phyloP scores from a whole-genome alignment of 2,888 invertebrate species.

The Serripes groenlandicus region DNA sequence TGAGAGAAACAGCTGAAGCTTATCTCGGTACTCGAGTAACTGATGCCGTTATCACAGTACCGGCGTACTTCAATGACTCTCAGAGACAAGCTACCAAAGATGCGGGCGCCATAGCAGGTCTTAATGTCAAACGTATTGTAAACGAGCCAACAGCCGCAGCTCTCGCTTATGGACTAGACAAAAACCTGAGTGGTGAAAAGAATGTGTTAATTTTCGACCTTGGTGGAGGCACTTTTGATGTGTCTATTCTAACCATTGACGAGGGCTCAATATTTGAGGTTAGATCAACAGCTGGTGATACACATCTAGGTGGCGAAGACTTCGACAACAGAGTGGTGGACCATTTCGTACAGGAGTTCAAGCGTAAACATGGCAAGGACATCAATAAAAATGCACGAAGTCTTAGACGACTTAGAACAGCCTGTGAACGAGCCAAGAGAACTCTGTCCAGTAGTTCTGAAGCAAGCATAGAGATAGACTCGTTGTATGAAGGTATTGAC shows the following conservation, averaged over 20 bases:
- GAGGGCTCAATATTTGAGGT: slow-evolving; percentile 88
- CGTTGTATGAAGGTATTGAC: slow-evolving; percentile 81
- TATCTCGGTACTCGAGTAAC: slow-evolving; percentile 89
- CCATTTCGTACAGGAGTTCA: slow-evolving; percentile 81
- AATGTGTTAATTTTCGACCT: slow-evolving; percentile 89
- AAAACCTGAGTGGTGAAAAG: slow-evolving; percentile 87
- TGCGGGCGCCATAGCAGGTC: slow-evolving; percentile 86
- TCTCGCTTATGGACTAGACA: slow-evolving; percentile 89
- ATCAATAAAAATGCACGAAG: slow-evolving; percentile 77
- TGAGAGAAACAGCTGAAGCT: slow-evolving; percentile 90
- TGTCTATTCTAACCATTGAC: slow-evolving; percentile 87
- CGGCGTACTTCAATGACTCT: slow-evolving; percentile 85
- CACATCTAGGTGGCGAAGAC: slow-evolving; percentile 83
- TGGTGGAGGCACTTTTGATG: slow-evolving; percentile 87
- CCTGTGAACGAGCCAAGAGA: slow-evolving; percentile 83
- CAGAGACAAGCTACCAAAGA: slow-evolving; percentile 90
- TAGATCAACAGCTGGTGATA: slow-evolving; percentile 83
- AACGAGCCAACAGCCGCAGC: slow-evolving; percentile 88
- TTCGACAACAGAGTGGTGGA: slow-evolving; percentile 81
- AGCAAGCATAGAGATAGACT: slow-evolving; percentile 83
- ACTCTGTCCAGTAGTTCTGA: slow-evolving; percentile 80
- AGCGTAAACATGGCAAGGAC: slow-evolving; percentile 80
- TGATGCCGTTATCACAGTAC: slow-evolving; percentile 85
- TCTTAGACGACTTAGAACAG: slow-evolving; percentile 81
- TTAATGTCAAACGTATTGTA: slow-evolving; percentile 88